A percentile compares a stretch with the other conserved stretches of the same genome.
phyloP scores from a whole-genome alignment of 2,113 vertebrate species.

The Cyprinodon variegatus region DNA sequence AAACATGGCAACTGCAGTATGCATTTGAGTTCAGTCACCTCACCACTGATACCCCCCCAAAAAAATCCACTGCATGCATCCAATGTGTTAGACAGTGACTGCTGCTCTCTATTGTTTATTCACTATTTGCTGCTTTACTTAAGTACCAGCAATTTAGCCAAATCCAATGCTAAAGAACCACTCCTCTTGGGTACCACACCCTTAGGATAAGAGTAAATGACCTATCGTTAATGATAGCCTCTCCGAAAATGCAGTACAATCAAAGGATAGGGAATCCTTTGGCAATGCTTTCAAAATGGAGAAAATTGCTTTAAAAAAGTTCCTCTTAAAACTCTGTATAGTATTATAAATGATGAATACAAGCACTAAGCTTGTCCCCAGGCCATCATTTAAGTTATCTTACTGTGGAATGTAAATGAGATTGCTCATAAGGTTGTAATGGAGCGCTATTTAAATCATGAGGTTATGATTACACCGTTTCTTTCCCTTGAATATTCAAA shows the following conservation, averaged over 20 bases:
- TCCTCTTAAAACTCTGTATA: slow-evolving; percentile 55
- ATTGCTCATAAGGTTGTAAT: slow-evolving; percentile 66
- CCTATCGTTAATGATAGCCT: slow-evolving; percentile 53
- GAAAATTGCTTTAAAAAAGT: slow-evolving; percentile 60
- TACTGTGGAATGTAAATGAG: slow-evolving; percentile 65
- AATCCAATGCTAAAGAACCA: slow-evolving; percentile 18
- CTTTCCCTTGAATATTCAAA: slow-evolving; percentile 70
- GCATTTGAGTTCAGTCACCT: no score
- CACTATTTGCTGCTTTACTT: neutral
- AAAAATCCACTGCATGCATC: neutral
- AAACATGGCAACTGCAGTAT: no score
- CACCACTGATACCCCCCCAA: no score
- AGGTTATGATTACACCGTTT: slow-evolving; percentile 67
- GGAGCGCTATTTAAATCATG: slow-evolving; percentile 72
- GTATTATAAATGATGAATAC: slow-evolving; percentile 54
- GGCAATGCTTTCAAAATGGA: slow-evolving; percentile 55
- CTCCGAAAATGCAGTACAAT: slow-evolving; percentile 37
- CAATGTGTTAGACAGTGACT: neutral
- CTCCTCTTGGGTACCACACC: slow-evolving; percentile 22
- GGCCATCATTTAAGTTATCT: slow-evolving; percentile 56
- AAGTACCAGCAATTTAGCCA: slow-evolving; percentile 17
- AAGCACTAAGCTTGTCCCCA: slow-evolving; percentile 45
- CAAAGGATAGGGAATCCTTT: slow-evolving; percentile 47
- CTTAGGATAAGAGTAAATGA: slow-evolving; percentile 58
- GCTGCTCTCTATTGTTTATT: neutral